Evolutionary conservation across 2,888 invertebrate genomes (phyloP), one percentile per base, ranked within the genome.

Genomic region (Ormyrus labotus): DNA sequence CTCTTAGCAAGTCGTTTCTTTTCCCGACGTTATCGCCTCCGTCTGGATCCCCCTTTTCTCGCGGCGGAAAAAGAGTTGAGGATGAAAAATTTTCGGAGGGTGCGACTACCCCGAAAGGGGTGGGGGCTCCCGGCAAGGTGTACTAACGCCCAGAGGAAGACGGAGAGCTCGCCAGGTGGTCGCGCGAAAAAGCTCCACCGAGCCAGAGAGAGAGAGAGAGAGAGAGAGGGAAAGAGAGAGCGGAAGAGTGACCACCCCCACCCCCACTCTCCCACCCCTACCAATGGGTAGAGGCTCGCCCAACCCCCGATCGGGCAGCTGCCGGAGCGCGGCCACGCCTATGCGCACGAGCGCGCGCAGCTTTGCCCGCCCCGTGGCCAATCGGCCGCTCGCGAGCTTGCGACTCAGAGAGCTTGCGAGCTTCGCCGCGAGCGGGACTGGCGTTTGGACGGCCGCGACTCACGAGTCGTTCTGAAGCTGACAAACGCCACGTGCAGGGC

Each of bases 401-500:
- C 90, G 90, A 86, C 87, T 83, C 84, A 84, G 83, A 83, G 84
- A 86, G 87, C 86, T 88, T 87, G 87, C 85, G 84, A 84, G 85
- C 84, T 84, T 86, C 85, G 85, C 87, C 87, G 75, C 78, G 74
- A 73, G 73, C 76, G 58, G 69, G 79, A 65, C 76, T 57, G 60
- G 63, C 80, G 76, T 51, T 6, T 50, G 13, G 78, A 48, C 53
- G 55, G 67, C 55, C 11, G 34, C 48, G 61, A 9, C 63, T 45
- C 10, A 47, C 60, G 86, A 86, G 85, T 86, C 83, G 83, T 86
- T 82, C 84, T 69, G 47, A 9, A 68, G 68, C 51, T 67, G 64
- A 85, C 88, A 89, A 90, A 89, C 90, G 88, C 90, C 90, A 89
- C 90, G 90, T 90, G 90, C 55, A 6, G 65, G 8, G 88, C 87